Conservation (phyloP, 2,113 vertebrate genomes). For the Strigops habroptila region DNA sequence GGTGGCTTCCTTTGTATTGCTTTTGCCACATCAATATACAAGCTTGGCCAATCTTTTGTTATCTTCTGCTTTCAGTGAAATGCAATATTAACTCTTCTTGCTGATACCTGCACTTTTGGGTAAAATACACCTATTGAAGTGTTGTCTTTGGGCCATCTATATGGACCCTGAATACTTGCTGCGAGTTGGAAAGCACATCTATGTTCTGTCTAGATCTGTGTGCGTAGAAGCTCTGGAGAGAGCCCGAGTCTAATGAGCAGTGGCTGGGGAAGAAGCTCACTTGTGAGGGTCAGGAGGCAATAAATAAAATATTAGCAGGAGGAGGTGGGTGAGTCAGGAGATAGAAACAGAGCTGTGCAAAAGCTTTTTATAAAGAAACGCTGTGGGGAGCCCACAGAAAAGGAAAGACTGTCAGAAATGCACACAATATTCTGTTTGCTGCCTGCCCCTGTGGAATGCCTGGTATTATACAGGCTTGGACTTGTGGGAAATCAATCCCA, state of each 20-base stretch:
- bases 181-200: not conserved
- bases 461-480: not conserved
- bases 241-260: not conserved
- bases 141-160: not conserved
- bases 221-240: not conserved
- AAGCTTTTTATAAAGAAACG: not conserved
- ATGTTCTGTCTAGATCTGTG: not conserved
- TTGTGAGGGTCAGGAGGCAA: not conserved
- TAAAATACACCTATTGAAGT: not conserved
- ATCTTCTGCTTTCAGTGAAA: not conserved
- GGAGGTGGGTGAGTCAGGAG: not conserved
- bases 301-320: conserved; percentile 46
- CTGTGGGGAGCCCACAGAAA: conserved; percentile 5
- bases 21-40: not conserved
- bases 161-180: not conserved
- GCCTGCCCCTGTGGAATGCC: conserved; percentile 16
- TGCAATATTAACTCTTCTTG: not conserved
- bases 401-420: not conserved
- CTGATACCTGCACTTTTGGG: not conserved
- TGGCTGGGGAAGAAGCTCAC: not conserved
- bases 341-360: not conserved
- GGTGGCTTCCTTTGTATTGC: not conserved
- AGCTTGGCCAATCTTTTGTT: not conserved
- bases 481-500: conserved; percentile 40
- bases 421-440: not conserved